A percentile compares a stretch with the other conserved stretches of the same genome.
phyloP scores from a whole-genome alignment of 1,140 invertebrate genomes.

The Ditylenchus dipsaci region DNA sequence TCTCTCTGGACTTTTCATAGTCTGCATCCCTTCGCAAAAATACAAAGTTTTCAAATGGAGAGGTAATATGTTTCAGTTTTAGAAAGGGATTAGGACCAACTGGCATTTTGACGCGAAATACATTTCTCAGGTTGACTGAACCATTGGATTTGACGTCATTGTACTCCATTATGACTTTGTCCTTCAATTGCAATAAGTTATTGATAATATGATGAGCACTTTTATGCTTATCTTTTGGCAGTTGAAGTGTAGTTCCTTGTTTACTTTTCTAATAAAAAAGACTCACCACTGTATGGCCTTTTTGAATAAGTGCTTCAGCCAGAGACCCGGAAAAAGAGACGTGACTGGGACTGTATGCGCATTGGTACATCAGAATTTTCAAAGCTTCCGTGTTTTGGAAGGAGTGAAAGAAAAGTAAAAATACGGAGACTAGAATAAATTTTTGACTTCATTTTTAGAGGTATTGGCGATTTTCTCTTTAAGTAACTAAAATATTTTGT shows the following conservation, averaged over 20 bases:
- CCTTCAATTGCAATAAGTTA: not conserved
- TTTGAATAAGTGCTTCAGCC: not conserved
- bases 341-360: not conserved
- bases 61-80: not conserved
- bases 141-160: not conserved
- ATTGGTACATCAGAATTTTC: not conserved
- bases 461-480: too few relatives aligned
- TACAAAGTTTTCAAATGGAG: not conserved
- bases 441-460: too few relatives aligned
- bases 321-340: not conserved
- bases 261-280: too few relatives aligned
- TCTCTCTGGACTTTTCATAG: not conserved
- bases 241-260: not conserved
- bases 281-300: not conserved
- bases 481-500: too few relatives aligned
- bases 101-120: not conserved
- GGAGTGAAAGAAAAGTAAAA: not conserved
- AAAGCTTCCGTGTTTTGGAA: not conserved
- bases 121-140: not conserved
- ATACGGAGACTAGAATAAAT: not conserved
- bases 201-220: too few relatives aligned
- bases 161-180: slow-evolving; percentile 4
- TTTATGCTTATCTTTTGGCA: too few relatives aligned
- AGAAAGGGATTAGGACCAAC: not conserved
- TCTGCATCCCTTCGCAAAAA: not conserved